These are phyloP conservation scores for Capitulum mitella DNA, from an alignment of 2,888 invertebrate species.

Conservation along the genomic window DNA sequence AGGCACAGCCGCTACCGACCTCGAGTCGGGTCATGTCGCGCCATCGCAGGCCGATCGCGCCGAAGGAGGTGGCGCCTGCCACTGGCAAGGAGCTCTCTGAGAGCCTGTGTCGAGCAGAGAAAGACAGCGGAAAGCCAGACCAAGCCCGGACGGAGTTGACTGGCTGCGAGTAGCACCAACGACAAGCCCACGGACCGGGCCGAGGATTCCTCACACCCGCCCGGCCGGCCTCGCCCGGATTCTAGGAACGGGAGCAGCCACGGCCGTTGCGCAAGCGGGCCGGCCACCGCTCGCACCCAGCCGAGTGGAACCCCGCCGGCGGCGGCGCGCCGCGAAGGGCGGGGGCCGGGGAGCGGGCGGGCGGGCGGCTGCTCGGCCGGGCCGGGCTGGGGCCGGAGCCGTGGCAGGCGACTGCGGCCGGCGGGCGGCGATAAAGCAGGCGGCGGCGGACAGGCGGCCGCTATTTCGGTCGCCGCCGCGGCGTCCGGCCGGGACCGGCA, in stretches of 20 bases:
- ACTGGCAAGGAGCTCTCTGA: no score
- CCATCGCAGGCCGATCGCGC: no score
- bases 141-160: not conserved
- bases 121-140: no score
- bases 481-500: no score
- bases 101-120: no score
- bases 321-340: not conserved
- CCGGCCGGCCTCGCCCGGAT: not conserved
- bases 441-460: slow-evolving; percentile 19
- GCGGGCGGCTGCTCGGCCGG: not conserved
- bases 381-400: not conserved
- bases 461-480: not conserved
- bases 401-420: not conserved
- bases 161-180: not conserved
- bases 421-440: not conserved
- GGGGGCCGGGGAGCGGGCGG: no score
- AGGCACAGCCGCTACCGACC: no score
- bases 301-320: not conserved
- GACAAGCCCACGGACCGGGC: not conserved
- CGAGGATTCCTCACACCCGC: not conserved
- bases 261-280: not conserved
- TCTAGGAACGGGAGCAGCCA: not conserved
- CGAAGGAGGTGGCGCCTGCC: no score
- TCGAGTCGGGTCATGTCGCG: no score
- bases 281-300: not conserved